These are phyloP conservation scores for cat (Felis catus) DNA, from an alignment of 2,113 vertebrate genomes.

Conservation along the genomic window F.catus_Fca126_mat1.0 CM031421.1:9615501-9616000, in stretches of 20 bases:
- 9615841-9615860: neutral
- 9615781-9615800: neutral
- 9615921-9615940: neutral
- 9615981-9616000: no score
- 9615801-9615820: neutral
- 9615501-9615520: neutral
- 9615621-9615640: neutral
- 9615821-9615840: neutral
- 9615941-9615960: no score
- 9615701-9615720: neutral
- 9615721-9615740: neutral
- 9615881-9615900: neutral
- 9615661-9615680: neutral
- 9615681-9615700: neutral
- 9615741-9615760: neutral
- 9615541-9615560: neutral
- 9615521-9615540: neutral
- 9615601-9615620: neutral
- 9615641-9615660: neutral
- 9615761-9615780: neutral
- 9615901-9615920: neutral
- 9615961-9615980: no score
- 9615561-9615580: neutral
- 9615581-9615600: neutral
- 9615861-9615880: neutral